Conservation (phyloP, 2,797 vertebrate species). For the Halcyon badia region DNA sequence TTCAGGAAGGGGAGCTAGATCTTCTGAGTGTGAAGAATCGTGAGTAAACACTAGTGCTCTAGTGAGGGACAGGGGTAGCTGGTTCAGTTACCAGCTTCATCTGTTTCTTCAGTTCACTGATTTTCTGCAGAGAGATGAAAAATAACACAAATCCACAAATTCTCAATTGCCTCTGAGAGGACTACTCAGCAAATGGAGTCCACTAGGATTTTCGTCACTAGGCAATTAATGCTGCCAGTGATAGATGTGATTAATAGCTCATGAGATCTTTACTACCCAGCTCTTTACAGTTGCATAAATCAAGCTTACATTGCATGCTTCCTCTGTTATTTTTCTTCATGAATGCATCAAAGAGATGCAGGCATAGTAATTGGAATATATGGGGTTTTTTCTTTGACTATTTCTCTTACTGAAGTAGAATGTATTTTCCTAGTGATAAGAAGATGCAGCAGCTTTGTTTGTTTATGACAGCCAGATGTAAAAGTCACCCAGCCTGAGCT, state of each 20-base stretch:
- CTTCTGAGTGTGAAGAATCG: background rate
- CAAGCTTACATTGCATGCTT: background rate
- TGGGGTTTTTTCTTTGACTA: background rate
- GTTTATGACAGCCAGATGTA: background rate
- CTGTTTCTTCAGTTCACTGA: background rate
- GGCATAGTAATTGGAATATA: background rate
- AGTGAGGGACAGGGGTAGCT: background rate
- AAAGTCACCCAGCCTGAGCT: background rate
- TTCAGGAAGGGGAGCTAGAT: background rate
- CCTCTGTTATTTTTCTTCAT: constrained; percentile 12
- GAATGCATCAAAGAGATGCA: background rate
- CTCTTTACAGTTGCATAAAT: constrained; percentile 14
- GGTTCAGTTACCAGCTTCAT: background rate
- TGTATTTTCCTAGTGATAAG: background rate
- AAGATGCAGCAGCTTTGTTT: background rate
- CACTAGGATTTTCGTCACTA: background rate
- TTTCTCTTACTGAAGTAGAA: background rate
- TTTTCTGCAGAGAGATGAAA: constrained; percentile 2
- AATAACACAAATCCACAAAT: background rate
- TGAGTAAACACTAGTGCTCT: background rate
- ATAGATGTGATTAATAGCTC: constrained; percentile 31
- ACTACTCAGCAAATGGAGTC: background rate
- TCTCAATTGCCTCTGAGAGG: background rate
- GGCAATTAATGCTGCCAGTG: constrained; percentile 14
- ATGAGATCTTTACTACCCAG: background rate